Percentiles rank a stretch among this genome's conserved stretches.
Conservation (phyloP, 1,140 invertebrate species). For the Galleria mellonella region DNA sequence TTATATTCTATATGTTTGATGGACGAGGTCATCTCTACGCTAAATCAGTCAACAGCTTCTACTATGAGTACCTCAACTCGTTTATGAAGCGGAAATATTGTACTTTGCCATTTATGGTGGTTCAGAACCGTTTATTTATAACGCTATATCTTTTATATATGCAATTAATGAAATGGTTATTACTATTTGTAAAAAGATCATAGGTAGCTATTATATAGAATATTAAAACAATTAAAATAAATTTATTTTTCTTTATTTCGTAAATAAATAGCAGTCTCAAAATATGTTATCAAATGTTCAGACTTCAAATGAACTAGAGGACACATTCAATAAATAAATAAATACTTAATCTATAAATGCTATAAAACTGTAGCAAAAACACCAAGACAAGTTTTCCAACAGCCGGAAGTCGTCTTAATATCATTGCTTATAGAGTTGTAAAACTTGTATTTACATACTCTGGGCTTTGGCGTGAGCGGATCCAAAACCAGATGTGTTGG, state of each 20-base stretch:
- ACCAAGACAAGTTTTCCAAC: slow-evolving; percentile 52
- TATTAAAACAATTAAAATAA: background rate
- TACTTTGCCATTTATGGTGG: slow-evolving; percentile 49
- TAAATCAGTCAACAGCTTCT: slow-evolving; percentile 85
- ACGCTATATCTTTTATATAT: no score
- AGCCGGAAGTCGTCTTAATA: slow-evolving; percentile 49
- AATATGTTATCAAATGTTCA: slow-evolving; percentile 5
- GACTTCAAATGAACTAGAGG: slow-evolving; percentile 19
- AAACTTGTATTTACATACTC: slow-evolving; percentile 17
- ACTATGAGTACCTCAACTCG: slow-evolving; percentile 84
- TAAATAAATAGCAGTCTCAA: background rate
- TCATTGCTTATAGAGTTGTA: slow-evolving; percentile 32
- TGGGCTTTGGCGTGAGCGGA: slow-evolving; percentile 44
- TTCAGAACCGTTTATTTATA: no score
- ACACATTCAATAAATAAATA: slow-evolving; percentile 23
- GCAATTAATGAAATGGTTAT: background rate
- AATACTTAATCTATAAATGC: slow-evolving; percentile 19
- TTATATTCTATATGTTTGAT: no score
- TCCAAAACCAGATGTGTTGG: slow-evolving; percentile 40
- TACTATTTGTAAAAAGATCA: background rate
- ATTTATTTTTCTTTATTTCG: slow-evolving; percentile 1
- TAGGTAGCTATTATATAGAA: background rate
- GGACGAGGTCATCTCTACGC: slow-evolving; percentile 91
- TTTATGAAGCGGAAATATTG: slow-evolving; percentile 82
- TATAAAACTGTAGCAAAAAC: slow-evolving; percentile 38